Evolutionary conservation across 2,888 invertebrate genomes (phyloP), one percentile per base, ranked within the genome.

Genomic region (Amphipyra tragopoginis): DNA sequence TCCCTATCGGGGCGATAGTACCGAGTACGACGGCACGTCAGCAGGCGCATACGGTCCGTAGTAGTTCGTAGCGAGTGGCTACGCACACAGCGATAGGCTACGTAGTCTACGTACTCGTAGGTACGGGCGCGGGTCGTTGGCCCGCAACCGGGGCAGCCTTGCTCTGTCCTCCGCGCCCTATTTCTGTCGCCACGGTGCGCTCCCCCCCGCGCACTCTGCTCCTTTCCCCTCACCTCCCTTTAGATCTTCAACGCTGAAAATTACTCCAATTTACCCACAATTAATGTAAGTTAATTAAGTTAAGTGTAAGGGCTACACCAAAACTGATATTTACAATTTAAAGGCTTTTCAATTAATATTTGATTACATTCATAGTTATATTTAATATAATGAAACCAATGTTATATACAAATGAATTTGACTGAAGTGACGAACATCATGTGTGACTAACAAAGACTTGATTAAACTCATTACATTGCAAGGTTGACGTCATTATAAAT

Each of bases 151-250:
- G 94, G 93, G 92, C 94, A 94, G 94, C 94, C 94, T 94, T 94
- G 94, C 93, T 92, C 92, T 91, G 94, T 93, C 94, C 94, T 94
- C 94, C 88, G 93, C 90, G 94, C 92, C 93, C 94, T 94, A 94
- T 94, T 94, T 94, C 93, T 93, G 93, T 92, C 92, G 89, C 93
- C 90, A 88, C 91, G 86, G 85, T 80, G 80, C 80, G 79, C 81
- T 82, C 77, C 77, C 76, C 81, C 77, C 84, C 78, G 34, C 75
- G 70, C 72, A 71, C 78, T 72, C 63, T 70, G 58, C 63, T 26
- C 50, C 21, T 65, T 57, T 59, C 70, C 70, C 62, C 76, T 58
- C 72, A 57, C 53, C 75, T 80, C 81, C 84, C 84, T 79, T 67
- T 77, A 82, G 84, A 86, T 88, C 88, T 89, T 69, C 87, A 83